These are phyloP conservation scores for Macheiramphus alcinus DNA, from an alignment of 2,113 vertebrate genomes.

Conservation along the genomic window DNA sequence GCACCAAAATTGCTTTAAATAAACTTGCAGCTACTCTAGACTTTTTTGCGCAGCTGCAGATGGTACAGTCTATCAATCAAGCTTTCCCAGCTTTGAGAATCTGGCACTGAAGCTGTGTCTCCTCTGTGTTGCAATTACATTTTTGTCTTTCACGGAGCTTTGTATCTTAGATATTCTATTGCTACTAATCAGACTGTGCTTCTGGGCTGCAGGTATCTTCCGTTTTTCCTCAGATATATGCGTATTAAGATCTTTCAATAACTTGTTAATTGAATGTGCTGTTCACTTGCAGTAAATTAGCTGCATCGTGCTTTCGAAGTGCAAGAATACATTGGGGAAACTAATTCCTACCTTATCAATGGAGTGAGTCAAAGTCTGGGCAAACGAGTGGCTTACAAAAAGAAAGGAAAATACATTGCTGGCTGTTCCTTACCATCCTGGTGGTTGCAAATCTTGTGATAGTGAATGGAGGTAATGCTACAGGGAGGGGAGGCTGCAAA, in stretches of 20 bases:
- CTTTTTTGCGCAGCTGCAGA: constrained; percentile 56
- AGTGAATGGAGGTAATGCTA: background rate
- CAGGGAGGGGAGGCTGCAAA: background rate
- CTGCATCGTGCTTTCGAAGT: background rate
- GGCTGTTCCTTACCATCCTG: background rate
- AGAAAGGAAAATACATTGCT: background rate
- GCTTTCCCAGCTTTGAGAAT: constrained; percentile 52
- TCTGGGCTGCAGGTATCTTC: background rate
- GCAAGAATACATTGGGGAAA: background rate
- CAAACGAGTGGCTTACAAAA: background rate
- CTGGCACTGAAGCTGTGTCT: constrained; percentile 35
- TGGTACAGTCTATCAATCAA: constrained; percentile 72
- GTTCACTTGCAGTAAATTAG: background rate
- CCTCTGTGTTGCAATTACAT: constrained; percentile 50
- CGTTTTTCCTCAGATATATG: background rate
- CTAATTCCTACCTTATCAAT: background rate
- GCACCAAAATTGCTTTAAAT: constrained; percentile 69
- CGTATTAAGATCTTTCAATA: background rate
- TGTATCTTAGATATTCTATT: constrained; percentile 37
- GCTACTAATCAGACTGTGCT: constrained; percentile 42
- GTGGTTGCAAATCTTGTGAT: background rate
- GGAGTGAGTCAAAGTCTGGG: background rate
- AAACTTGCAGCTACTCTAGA: constrained; percentile 68
- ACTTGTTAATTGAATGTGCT: constrained; percentile 7
- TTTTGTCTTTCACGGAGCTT: constrained; percentile 59